Evolutionary conservation across 2,888 invertebrate species (phyloP).

Genomic region (Lumbricus terrestris): DNA sequence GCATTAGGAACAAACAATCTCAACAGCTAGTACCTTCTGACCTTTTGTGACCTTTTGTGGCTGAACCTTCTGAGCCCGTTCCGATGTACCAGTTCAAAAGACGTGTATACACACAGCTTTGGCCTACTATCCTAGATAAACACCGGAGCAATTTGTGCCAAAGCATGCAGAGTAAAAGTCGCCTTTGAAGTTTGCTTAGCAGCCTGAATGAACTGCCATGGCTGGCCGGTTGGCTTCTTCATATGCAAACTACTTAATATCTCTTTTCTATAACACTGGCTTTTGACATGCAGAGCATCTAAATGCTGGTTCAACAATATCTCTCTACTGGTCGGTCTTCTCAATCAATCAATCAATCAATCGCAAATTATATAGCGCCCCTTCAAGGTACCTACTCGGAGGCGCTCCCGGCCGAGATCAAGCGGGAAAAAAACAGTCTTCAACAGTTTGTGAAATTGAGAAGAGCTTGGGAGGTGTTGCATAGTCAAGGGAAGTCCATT

Average conservation of each 20-base stretch:
- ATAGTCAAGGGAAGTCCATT: no score
- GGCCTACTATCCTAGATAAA: not conserved
- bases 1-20: not conserved
- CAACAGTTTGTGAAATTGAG: no score
- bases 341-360: no score
- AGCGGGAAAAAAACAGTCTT: no score
- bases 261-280: not conserved
- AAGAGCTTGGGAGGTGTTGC: no score
- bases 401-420: no score
- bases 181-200: not conserved
- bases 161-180: not conserved
- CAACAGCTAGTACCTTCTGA: not conserved
- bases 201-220: not conserved
- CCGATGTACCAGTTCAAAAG: not conserved
- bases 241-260: not conserved
- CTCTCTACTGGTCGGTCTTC: not conserved
- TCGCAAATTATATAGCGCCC: no score
- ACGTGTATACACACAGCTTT: not conserved
- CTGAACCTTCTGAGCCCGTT: not conserved
- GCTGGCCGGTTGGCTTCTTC: no score
- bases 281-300: not conserved
- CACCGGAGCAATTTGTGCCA: not conserved
- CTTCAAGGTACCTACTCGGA: no score
- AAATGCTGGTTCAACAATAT: not conserved
- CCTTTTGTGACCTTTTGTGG: not conserved